Evolutionary conservation across 2,113 vertebrate species (phyloP), one percentile per base, ranked within the genome.

Genomic region (Plectropomus leopardus): DNA sequence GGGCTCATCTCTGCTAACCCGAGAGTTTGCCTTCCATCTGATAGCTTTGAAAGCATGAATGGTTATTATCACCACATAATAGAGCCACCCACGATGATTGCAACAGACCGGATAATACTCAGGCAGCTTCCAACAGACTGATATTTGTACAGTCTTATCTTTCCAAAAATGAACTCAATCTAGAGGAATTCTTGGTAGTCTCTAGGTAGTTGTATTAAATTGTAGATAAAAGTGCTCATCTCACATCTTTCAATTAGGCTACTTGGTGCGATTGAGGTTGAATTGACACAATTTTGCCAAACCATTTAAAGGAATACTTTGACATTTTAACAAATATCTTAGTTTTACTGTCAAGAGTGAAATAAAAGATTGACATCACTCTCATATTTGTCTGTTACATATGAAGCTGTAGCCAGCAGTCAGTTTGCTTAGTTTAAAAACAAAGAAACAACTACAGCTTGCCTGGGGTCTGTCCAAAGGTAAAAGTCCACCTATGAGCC

Each of bases 21-120:
- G 6, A 13, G 32, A 59, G 55, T 72, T 66, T 70, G 51, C 15
- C 30, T 69, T 83, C 45, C 11, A 53, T 63, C 54, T 70, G 21
- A 36, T 36, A 57, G 24, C 70, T 32, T 30, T 73, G 51, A 72
- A 86, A 78, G 32, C 67, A 73, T 63, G 57, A 85, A 76, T 68
- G 69, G 72, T 82, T 80, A 48, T 74, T 80, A 68, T 76, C 66
- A 6, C 76, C 60, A 55, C 70, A 68, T 34, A 51, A 67, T 21
- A 40, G 53, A 63, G n/a, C 74, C 50, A 32, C 84, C 73, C 72
- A 24, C 60, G 15, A 40, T 57, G 69, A 58, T 23, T 21, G 15
- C 72, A 72, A 59, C 60, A 68, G 47, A 70, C 34, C 36, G 66
- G 71, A 61, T 53, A 23, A 82, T 60, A 69, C 67, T 83, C 71